These are phyloP conservation scores for Xyliphius kryptos DNA, from an alignment of 2,113 vertebrate genomes.

Conservation along the genomic window DNA sequence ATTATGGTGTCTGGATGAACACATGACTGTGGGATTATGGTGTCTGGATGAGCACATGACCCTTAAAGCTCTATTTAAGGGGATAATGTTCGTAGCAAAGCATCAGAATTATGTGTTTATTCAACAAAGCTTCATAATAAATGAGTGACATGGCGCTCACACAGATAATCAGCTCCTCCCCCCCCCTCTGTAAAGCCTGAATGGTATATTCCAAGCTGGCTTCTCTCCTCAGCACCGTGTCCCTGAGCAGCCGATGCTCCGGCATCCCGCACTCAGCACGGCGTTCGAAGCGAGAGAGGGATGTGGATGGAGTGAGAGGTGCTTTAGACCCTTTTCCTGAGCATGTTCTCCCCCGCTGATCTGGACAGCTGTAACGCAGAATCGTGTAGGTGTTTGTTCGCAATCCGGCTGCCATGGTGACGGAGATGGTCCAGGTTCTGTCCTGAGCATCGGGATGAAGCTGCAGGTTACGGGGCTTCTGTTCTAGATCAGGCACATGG, in stretches of 20 bases:
- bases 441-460: no score
- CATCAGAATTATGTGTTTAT: no score
- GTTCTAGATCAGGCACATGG: no score
- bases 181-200: conserved; percentile 46
- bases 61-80: no score
- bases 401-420: conserved; percentile 2
- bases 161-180: conserved; percentile 34
- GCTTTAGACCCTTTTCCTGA: conserved; percentile 13
- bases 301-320: conserved; percentile 12
- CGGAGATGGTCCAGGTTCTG: neutral
- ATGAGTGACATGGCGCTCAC: no score
- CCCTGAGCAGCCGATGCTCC: conserved; percentile 58
- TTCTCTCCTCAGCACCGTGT: conserved; percentile 52
- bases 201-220: conserved; percentile 73
- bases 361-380: conserved; percentile 67
- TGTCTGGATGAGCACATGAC: no score
- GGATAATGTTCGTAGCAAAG: no score
- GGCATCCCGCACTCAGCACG: conserved; percentile 51
- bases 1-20: no score
- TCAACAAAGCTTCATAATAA: no score
- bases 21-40: no score
- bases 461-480: no score
- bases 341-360: conserved; percentile 75
- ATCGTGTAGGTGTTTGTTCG: conserved; percentile 65
- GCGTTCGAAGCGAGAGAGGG: neutral